Evolutionary conservation across 2,888 invertebrate genomes (phyloP).

Genomic region (Bhutanitis thaidina): DNA sequence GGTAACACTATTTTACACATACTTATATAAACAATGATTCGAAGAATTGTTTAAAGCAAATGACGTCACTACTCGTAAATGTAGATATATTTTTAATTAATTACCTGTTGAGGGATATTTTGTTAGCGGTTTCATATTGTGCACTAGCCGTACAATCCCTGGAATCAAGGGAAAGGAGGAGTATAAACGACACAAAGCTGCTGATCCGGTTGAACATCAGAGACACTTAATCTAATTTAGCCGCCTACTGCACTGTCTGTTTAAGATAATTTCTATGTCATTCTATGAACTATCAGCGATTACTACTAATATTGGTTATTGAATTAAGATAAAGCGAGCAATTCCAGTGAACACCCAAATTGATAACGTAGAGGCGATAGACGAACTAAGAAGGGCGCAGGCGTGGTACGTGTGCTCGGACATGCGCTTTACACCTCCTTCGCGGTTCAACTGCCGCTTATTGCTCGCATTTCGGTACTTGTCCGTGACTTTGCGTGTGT

Average conservation of each 20-base stretch:
- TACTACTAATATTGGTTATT: constrained; percentile 8
- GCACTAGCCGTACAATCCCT: constrained; percentile 66
- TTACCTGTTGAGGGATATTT: constrained; percentile 71
- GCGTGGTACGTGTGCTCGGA: constrained; percentile 41
- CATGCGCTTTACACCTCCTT: constrained; percentile 55
- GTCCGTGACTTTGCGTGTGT: constrained; percentile 16
- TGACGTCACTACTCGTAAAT: too few relatives aligned
- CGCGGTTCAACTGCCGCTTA: constrained; percentile 37
- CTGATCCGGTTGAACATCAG: constrained; percentile 70
- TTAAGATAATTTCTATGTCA: constrained; percentile 32
- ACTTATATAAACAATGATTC: too few relatives aligned
- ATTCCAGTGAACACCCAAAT: constrained; percentile 33
- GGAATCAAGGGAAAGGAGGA: constrained; percentile 63
- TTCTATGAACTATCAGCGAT: constrained; percentile 4
- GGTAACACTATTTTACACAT: too few relatives aligned
- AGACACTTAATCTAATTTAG: constrained; percentile 49
- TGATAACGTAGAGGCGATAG: constrained; percentile 38
- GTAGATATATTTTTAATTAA: constrained; percentile 28
- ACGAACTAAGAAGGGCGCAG: constrained; percentile 41
- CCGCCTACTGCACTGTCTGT: constrained; percentile 30
- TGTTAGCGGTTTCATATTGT: constrained; percentile 58
- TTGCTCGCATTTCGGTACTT: constrained; percentile 22
- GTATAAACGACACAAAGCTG: constrained; percentile 49
- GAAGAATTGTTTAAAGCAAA: too few relatives aligned
- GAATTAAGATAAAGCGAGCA: constrained; percentile 20